phyloP scores from a whole-genome alignment of 2,888 invertebrate species.

The Heliconius ethilla region DNA sequence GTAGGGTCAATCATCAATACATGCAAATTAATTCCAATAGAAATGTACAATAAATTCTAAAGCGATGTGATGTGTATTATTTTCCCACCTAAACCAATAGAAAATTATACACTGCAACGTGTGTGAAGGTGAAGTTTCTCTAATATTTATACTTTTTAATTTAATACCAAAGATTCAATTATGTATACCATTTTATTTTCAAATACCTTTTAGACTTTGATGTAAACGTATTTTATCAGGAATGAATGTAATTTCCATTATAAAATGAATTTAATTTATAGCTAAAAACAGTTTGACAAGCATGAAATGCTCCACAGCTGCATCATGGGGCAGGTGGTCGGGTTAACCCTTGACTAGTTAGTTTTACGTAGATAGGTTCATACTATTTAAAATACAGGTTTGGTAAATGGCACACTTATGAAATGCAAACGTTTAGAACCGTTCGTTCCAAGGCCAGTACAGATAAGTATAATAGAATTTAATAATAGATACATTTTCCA shows the following conservation, averaged over 20 bases:
- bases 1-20: too few species aligned
- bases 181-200: neutral
- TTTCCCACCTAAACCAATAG: slow-evolving; percentile 2
- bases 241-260: neutral
- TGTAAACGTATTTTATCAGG: neutral
- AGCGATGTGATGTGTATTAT: neutral
- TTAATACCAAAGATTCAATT: neutral
- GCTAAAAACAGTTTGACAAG: slow-evolving; percentile 6
- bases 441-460: slow-evolving; percentile 66
- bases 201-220: neutral
- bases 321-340: slow-evolving; percentile 24
- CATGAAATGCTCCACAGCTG: slow-evolving; percentile 12
- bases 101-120: neutral
- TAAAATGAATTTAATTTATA: neutral
- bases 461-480: slow-evolving; percentile 60
- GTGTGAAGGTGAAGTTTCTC: slow-evolving; percentile 12
- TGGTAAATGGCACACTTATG: slow-evolving; percentile 59
- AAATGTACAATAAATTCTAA: neutral
- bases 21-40: slow-evolving; percentile 1
- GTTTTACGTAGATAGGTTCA: neutral
- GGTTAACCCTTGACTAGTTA: neutral
- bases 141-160: slow-evolving; percentile 1
- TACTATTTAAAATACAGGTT: slow-evolving; percentile 32
- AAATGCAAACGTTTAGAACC: slow-evolving; percentile 67
- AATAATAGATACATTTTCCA: neutral